A percentile compares a stretch with the other conserved stretches of the same genome.
Evolutionary conservation across 2,113 vertebrate genomes (phyloP).

Genomic region (Mellivora capensis): DNA sequence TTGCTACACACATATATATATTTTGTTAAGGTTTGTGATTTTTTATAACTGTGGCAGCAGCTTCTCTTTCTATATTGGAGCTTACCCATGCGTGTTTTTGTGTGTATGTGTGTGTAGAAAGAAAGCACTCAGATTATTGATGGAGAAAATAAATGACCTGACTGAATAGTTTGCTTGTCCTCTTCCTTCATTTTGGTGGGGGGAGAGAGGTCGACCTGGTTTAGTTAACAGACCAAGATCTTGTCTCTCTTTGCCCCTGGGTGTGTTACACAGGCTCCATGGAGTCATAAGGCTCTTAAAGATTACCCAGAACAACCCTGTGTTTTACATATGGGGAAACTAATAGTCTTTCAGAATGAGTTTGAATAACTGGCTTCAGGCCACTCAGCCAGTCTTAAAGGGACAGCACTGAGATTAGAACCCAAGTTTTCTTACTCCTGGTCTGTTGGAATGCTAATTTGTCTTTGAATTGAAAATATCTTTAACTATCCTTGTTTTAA

Average conservation of each 20-base stretch:
- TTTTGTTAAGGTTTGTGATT: background rate
- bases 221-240: background rate
- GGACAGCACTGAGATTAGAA: background rate
- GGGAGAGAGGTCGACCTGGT: background rate
- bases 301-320: background rate
- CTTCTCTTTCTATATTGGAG: background rate
- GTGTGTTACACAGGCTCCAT: background rate
- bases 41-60: background rate
- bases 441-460: background rate
- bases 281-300: background rate
- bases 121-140: background rate
- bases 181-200: background rate
- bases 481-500: conserved; percentile 25
- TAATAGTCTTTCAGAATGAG: background rate
- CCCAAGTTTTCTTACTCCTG: background rate
- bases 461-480: background rate
- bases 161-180: background rate
- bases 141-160: background rate
- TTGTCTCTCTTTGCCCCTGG: background rate
- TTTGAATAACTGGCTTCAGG: background rate
- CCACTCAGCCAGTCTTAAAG: background rate
- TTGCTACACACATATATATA: background rate
- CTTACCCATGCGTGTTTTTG: background rate
- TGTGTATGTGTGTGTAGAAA: background rate
- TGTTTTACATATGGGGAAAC: background rate